These are phyloP conservation scores for Venustoraphidia nigricollis DNA, from an alignment of 2,888 invertebrate species.

Conservation along the genomic window DNA sequence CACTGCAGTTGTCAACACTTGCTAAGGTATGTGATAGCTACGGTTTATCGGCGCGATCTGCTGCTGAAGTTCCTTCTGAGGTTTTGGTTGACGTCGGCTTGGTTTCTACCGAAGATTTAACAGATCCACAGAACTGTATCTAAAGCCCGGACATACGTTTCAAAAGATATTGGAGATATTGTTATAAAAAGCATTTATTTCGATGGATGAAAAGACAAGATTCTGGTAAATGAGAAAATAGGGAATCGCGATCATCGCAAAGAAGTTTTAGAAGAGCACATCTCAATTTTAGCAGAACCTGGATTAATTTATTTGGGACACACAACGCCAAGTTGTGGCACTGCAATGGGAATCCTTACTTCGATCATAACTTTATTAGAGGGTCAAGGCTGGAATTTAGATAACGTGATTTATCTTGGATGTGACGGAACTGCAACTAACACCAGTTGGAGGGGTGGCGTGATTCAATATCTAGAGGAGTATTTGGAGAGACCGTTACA, in stretches of 20 bases:
- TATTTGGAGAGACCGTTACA: background rate
- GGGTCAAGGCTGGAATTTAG: background rate
- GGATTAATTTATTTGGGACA: conserved; percentile 5
- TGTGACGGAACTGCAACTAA: no score
- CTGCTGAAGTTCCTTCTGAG: conserved; percentile 10
- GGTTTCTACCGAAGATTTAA: conserved; percentile 8
- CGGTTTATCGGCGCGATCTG: conserved; percentile 10
- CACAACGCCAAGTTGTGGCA: background rate
- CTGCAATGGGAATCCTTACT: background rate
- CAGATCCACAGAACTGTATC: conserved; percentile 10
- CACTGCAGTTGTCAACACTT: background rate
- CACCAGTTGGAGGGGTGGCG: no score
- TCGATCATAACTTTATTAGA: conserved; percentile 1
- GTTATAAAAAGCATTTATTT: conserved; percentile 4
- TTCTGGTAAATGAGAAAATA: conserved; percentile 1
- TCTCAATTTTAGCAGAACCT: conserved; percentile 3
- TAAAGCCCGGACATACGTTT: background rate
- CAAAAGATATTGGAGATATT: background rate
- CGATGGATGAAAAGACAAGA: conserved; percentile 6
- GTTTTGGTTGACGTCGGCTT: conserved; percentile 10
- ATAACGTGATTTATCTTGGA: no score
- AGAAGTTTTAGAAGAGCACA: conserved; percentile 6
- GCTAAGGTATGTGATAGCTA: conserved; percentile 8
- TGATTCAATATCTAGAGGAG: no score
- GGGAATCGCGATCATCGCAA: background rate